Evolutionary conservation across 2,888 invertebrate species (phyloP).

Genomic region (Zelleria hepariella): DNA sequence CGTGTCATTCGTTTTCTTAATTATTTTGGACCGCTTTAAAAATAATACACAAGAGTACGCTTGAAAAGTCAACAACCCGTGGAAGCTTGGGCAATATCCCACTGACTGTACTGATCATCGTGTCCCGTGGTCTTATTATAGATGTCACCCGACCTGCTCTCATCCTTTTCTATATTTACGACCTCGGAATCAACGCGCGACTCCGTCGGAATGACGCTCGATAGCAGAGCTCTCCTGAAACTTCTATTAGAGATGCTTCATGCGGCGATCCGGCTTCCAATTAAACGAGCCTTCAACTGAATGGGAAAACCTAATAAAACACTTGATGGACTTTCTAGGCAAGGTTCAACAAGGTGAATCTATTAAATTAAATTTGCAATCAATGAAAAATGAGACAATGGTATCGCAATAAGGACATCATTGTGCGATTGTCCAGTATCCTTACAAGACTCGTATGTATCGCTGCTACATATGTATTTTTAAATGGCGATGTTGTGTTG

Average conservation of each 20-base stretch:
- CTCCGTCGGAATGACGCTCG: neutral
- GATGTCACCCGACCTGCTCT: slow-evolving; percentile 69
- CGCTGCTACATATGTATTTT: slow-evolving; percentile 21
- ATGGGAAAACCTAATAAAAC: neutral
- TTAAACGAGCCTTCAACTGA: neutral
- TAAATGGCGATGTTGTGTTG: slow-evolving; percentile 38
- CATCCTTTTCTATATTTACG: slow-evolving; percentile 68
- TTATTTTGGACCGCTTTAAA: slow-evolving; percentile 9
- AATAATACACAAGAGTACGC: slow-evolving; percentile 14
- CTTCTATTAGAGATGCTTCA: neutral
- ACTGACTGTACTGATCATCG: slow-evolving; percentile 43
- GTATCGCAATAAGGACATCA: slow-evolving; percentile 51
- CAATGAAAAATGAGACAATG: slow-evolving; percentile 59
- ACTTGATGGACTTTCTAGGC: neutral
- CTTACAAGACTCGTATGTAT: neutral
- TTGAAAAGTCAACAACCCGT: slow-evolving; percentile 60
- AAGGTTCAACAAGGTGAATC: neutral
- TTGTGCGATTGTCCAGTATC: neutral
- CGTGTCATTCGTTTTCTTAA: slow-evolving; percentile 5
- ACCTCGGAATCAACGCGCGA: slow-evolving; percentile 20
- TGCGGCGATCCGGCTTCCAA: neutral
- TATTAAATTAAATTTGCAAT: slow-evolving; percentile 43
- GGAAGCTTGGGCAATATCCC: slow-evolving; percentile 55
- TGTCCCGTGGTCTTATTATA: slow-evolving; percentile 69
- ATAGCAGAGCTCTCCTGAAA: neutral